phyloP scores from a whole-genome alignment of 2,113 vertebrate genomes.

The Mellivora capensis region DNA sequence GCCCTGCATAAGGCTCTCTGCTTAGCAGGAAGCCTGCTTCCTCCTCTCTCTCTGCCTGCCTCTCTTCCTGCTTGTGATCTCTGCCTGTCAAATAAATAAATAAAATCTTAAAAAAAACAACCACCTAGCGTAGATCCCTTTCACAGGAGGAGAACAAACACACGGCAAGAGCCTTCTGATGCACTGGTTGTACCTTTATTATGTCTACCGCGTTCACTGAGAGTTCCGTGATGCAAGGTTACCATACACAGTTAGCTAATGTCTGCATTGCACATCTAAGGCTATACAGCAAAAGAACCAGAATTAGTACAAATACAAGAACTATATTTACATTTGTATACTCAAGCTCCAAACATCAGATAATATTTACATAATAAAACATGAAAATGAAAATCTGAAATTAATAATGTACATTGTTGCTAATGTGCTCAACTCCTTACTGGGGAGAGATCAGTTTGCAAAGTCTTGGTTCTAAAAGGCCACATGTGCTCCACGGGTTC shows the following conservation, averaged over 20 bases:
- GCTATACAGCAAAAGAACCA: slow-evolving; percentile 99
- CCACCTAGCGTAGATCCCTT: background rate
- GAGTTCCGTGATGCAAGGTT: slow-evolving; percentile 96
- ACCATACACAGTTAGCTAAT: slow-evolving; percentile 97
- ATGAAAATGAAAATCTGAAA: slow-evolving; percentile 95
- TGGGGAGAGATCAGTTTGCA: slow-evolving; percentile 81
- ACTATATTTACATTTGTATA: slow-evolving; percentile 99
- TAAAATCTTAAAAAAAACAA: too few species aligned
- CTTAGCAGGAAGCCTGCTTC: too few species aligned
- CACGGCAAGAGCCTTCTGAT: slow-evolving; percentile 75
- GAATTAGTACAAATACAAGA: slow-evolving; percentile 99
- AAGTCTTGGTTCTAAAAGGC: slow-evolving; percentile 84
- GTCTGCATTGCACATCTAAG: slow-evolving; percentile 97
- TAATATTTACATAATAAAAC: slow-evolving; percentile 99
- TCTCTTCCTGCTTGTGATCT: too few species aligned
- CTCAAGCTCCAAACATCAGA: slow-evolving; percentile 96
- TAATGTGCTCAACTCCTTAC: slow-evolving; percentile 84
- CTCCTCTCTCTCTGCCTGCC: too few species aligned
- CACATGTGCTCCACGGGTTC: slow-evolving; percentile 78
- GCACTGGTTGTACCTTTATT: slow-evolving; percentile 98
- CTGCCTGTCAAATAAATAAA: too few species aligned
- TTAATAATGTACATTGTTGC: slow-evolving; percentile 93
- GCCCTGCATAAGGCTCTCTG: too few species aligned
- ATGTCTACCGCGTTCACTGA: slow-evolving; percentile 95
- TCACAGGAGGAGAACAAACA: background rate